phyloP scores from a whole-genome alignment of 1,140 invertebrate genomes.

The Bombus waltoni region DNA sequence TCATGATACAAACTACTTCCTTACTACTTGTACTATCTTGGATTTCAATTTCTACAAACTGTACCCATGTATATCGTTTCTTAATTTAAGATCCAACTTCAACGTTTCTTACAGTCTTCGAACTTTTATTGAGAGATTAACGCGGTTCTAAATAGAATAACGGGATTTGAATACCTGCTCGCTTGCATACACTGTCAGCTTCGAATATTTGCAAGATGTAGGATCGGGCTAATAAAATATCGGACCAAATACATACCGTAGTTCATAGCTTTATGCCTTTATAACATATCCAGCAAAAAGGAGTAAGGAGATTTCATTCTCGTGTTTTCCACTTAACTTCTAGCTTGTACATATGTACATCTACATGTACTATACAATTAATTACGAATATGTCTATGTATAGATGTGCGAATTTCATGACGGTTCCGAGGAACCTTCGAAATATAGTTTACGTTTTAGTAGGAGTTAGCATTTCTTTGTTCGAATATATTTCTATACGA shows the following conservation, averaged over 20 bases:
- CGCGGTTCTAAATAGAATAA: conserved; percentile 31
- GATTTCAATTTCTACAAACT: conserved; percentile 49
- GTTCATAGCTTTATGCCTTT: conserved; percentile 69
- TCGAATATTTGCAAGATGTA: conserved; percentile 59
- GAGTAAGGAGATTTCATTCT: conserved; percentile 34
- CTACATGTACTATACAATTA: conserved; percentile 40
- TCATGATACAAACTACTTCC: conserved; percentile 27
- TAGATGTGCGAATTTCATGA: conserved; percentile 43
- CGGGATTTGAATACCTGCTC: conserved; percentile 27
- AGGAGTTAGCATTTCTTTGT: conserved; percentile 39
- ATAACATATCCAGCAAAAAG: conserved; percentile 70
- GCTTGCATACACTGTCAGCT: conserved; percentile 53
- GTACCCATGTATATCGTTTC: conserved; percentile 40
- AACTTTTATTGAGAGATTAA: conserved; percentile 27
- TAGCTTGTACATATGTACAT: conserved; percentile 66
- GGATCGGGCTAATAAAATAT: conserved; percentile 64
- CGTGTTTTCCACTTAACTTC: conserved; percentile 58
- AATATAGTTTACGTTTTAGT: conserved; percentile 35
- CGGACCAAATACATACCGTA: conserved; percentile 72
- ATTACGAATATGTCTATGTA: conserved; percentile 52
- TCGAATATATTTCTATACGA: conserved; percentile 52
- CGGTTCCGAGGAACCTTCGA: neutral
- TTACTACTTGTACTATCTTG: conserved; percentile 10
- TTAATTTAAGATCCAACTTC: conserved; percentile 42
- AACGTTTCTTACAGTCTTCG: conserved; percentile 34